phyloP scores from a whole-genome alignment of 2,888 invertebrate genomes.

The Crocallis elinguaria region DNA sequence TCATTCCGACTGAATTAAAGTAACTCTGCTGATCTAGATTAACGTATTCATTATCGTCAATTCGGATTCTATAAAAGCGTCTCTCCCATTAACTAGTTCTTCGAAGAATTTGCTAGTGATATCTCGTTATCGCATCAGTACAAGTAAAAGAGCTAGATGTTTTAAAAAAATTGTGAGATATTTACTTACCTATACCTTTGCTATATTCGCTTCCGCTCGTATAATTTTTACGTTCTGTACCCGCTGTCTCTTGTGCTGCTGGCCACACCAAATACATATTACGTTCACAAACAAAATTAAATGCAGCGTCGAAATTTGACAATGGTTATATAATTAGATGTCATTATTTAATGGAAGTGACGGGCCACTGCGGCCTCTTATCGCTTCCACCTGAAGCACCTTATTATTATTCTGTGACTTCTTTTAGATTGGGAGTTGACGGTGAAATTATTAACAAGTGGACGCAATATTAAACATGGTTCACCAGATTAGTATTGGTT shows the following conservation, averaged over 20 bases:
- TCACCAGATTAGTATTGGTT: too few species aligned
- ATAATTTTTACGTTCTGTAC: not conserved
- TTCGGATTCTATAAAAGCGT: too few species aligned
- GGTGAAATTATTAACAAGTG: not conserved
- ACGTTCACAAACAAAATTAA: constrained; percentile 72
- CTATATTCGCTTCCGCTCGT: not conserved
- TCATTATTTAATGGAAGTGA: constrained; percentile 68
- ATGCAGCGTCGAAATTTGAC: constrained; percentile 73
- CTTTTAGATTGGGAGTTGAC: constrained; percentile 20
- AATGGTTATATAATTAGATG: constrained; percentile 76
- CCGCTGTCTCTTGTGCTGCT: constrained; percentile 32
- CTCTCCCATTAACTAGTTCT: too few species aligned
- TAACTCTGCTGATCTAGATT: too few species aligned
- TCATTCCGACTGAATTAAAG: too few species aligned
- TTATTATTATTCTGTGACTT: constrained; percentile 32
- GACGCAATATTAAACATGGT: not conserved
- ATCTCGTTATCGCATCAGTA: too few species aligned
- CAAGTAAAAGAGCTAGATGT: too few species aligned
- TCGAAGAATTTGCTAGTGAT: too few species aligned
- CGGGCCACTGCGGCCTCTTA: constrained; percentile 52
- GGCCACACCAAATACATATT: constrained; percentile 41
- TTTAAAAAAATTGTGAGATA: too few species aligned
- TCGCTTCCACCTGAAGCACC: constrained; percentile 53
- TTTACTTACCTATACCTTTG: too few species aligned
- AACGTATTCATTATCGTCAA: too few species aligned